Conservation (phyloP, 2,113 vertebrate species). For the Nyctereutes procyonoides region DNA sequence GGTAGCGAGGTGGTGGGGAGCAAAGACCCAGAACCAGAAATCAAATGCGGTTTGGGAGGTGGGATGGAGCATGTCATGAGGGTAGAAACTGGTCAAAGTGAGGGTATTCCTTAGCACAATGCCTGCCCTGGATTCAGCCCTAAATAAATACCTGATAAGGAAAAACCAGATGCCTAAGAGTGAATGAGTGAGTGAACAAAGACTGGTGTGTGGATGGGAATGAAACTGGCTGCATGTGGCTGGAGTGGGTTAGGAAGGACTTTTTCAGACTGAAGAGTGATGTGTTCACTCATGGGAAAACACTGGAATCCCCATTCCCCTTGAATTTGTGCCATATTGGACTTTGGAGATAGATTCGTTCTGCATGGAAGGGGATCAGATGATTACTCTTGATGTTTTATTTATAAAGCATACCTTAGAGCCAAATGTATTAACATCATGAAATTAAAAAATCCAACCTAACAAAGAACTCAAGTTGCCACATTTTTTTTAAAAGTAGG, state of each 20-base stretch:
- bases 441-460: not conserved
- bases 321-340: not conserved
- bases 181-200: not conserved
- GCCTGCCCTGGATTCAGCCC: not conserved
- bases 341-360: not conserved
- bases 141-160: not conserved
- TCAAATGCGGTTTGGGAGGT: not conserved
- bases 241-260: too few relatives aligned
- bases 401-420: constrained; percentile 1
- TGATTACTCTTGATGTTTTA: not conserved
- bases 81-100: not conserved
- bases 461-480: not conserved
- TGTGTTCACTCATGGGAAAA: not conserved
- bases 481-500: not conserved
- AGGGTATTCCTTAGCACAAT: not conserved
- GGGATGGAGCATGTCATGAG: too few relatives aligned
- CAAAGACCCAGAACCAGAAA: not conserved
- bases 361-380: not conserved
- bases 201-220: too few relatives aligned
- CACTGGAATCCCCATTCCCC: not conserved
- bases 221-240: not conserved
- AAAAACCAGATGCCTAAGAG: not conserved
- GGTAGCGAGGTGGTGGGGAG: not conserved
- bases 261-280: not conserved
- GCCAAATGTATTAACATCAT: not conserved